Percentiles rank a stretch among this genome's conserved stretches.
Evolutionary conservation across 2,797 vertebrate species (phyloP).

Genomic region (Podargus strigoides): DNA sequence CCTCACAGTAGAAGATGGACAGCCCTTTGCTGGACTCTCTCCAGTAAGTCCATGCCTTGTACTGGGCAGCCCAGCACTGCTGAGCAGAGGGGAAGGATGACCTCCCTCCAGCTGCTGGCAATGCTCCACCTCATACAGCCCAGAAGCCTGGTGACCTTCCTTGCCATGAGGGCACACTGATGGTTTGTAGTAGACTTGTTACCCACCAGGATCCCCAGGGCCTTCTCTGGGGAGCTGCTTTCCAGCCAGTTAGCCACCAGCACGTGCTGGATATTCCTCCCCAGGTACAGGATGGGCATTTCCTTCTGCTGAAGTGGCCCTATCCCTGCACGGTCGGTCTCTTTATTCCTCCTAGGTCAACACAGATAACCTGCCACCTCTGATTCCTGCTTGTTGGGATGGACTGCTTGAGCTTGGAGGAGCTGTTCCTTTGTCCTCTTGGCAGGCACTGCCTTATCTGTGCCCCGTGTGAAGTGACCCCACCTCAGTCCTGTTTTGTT

Average conservation of each 20-base stretch:
- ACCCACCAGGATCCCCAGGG: too few relatives aligned
- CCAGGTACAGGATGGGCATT: background rate
- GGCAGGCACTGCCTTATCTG: too few relatives aligned
- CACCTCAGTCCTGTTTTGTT: background rate
- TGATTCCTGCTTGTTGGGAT: accelerated
- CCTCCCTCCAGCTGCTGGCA: background rate
- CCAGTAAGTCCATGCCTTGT: background rate
- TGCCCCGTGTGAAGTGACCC: too few relatives aligned
- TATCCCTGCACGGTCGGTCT: background rate
- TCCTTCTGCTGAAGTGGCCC: background rate
- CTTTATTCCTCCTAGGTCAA: background rate
- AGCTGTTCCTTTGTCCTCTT: background rate
- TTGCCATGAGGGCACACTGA: background rate
- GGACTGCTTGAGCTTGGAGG: background rate
- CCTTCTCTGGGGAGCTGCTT: background rate
- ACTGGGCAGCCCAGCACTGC: background rate
- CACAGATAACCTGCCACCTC: too few relatives aligned
- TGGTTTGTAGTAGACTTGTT: too few relatives aligned
- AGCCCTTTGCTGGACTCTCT: background rate
- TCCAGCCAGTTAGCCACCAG: background rate
- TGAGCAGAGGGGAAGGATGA: background rate
- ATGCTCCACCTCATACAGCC: background rate
- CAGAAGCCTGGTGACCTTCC: background rate
- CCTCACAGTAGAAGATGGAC: too few relatives aligned
- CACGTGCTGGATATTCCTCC: background rate